Evolutionary conservation across 2,113 vertebrate genomes (phyloP), one percentile per base, ranked within the genome.

Genomic region (Danionella cerebrum): DNA sequence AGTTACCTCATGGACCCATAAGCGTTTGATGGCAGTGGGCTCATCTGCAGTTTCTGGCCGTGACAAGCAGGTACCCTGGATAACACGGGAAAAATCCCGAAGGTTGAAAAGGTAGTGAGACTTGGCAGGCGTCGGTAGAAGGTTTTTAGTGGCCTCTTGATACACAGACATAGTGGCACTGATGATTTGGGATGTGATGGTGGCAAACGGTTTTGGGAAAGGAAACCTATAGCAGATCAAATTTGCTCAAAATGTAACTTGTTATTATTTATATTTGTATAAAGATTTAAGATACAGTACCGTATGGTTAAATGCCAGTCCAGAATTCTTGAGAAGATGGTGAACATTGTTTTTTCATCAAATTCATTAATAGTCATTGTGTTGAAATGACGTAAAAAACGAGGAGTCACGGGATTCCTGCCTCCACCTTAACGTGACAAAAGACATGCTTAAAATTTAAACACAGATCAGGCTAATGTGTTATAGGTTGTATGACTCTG

Each of bases 1-100:
- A 92, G 14, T 79, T 33, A 95, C 93, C 93, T 96, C 94, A 71
- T 97, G 93, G 77, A 92, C 90, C 94, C 92, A 96, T n/a, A 95
- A 88, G 8, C 90, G 89, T 80, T 93, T 93, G 67, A 97, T 88
- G 19, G 76, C 75, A 41, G 77, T 79, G 48, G 79, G 72, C 39
- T 88, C 87, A 50, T 84, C 84, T 44, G 82, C 85, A 13, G 89
- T 91, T 80, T 93, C 91, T n/a, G 93, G 92, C 24, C 86, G 82
- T 6, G 92, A 95, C 53, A 95, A 74, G 55, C 94, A 96, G 74
- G 94, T 80, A 3, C 93, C 94, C 84, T 96, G 93, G 76, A 95
- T 90, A 57, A 97, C 94, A 10, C 90, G 87, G 25, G 94, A 94
- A 75, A 95, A 90, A 72, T 95, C 92, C 0, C 91, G 89, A 52